phyloP scores from a whole-genome alignment of 92 coral and sea anemone genomes.

The Epizoanthus ramosus region DNA sequence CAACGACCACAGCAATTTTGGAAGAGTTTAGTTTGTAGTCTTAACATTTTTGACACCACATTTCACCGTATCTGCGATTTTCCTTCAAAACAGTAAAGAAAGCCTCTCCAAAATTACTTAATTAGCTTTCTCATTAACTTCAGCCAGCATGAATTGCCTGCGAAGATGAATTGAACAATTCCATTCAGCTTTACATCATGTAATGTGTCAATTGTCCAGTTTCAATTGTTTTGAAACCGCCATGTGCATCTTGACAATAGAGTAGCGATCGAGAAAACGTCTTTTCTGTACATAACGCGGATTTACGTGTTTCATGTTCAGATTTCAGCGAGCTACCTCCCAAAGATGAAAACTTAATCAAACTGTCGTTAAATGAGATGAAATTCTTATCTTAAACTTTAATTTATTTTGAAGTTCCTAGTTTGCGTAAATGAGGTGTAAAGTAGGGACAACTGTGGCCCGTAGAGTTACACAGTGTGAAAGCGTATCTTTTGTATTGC shows the following conservation, averaged over 20 bases:
- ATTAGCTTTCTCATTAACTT: slow-evolving; percentile 18
- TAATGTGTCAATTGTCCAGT: slow-evolving; percentile 31
- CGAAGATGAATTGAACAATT: slow-evolving; percentile 16
- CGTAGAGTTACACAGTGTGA: slow-evolving; percentile 31
- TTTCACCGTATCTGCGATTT: not conserved
- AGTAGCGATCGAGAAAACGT: not conserved
- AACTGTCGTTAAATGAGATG: not conserved
- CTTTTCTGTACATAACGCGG: not conserved
- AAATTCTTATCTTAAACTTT: not conserved
- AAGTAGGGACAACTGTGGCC: not conserved
- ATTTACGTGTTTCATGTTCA: not conserved
- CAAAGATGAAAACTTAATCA: not conserved
- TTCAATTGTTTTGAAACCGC: slow-evolving; percentile 39
- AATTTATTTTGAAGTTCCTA: not conserved
- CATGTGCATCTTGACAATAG: slow-evolving; percentile 37
- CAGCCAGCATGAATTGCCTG: slow-evolving; percentile 24
- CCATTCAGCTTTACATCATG: slow-evolving; percentile 15
- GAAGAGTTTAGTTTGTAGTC: too few relatives aligned
- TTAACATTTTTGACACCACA: too few relatives aligned
- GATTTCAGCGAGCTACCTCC: not conserved
- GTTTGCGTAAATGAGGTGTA: slow-evolving; percentile 13
- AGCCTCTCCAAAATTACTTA: slow-evolving; percentile 11
- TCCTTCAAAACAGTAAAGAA: slow-evolving; percentile 10
- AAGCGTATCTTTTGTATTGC: slow-evolving; percentile 1
- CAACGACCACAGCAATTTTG: not conserved